phyloP scores from a whole-genome alignment of 2,797 vertebrate species.

The Oryzias dopingdopingensis region DNA sequence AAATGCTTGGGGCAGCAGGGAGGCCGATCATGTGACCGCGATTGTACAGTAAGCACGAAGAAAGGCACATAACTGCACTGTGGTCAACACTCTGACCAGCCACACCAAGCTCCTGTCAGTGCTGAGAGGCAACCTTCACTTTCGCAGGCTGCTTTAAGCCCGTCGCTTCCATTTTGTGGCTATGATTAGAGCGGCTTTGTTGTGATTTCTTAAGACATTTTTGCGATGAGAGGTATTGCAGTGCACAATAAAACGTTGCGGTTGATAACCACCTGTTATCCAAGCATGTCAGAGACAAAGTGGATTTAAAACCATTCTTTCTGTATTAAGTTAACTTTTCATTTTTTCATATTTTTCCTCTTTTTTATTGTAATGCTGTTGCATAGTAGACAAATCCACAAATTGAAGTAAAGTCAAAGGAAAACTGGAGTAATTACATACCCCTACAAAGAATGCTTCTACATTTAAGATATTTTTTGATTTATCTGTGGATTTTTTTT shows the following conservation, averaged over 20 bases:
- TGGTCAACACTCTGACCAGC: constrained; percentile 53
- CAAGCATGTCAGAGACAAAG: constrained; percentile 40
- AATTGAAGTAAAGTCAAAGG: no score
- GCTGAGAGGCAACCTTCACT: constrained; percentile 67
- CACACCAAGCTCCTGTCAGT: constrained; percentile 43
- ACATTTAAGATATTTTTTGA: constrained; percentile 13
- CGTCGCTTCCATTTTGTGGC: constrained; percentile 75
- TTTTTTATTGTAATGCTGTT: neutral
- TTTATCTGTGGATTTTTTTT: constrained; percentile 25
- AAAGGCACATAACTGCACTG: constrained; percentile 74
- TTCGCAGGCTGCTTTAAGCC: constrained; percentile 57
- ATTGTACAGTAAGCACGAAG: constrained; percentile 75
- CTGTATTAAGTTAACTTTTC: neutral
- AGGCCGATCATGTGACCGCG: constrained; percentile 66
- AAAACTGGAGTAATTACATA: no score
- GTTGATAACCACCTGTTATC: constrained; percentile 78
- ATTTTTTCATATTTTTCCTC: neutral
- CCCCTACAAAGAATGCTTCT: constrained; percentile 1
- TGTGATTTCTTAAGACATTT: constrained; percentile 61
- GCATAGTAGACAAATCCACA: no score
- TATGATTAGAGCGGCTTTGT: constrained; percentile 71
- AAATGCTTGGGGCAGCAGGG: constrained; percentile 73
- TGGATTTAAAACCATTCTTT: constrained; percentile 9
- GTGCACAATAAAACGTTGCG: constrained; percentile 44
- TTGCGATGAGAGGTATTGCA: constrained; percentile 42